Conservation (phyloP, 2,888 invertebrate genomes). For the Patella depressa region DNA sequence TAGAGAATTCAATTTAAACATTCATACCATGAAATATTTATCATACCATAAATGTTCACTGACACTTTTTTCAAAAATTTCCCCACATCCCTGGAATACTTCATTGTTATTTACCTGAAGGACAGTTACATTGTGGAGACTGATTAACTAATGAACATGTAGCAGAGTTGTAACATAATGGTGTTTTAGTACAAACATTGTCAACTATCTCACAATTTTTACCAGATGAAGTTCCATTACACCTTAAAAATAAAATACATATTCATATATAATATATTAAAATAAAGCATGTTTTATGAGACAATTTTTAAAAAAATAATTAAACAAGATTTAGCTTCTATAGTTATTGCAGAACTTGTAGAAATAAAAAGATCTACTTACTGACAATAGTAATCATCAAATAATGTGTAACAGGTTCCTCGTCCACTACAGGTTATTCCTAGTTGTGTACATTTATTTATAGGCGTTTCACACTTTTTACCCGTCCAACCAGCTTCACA, state of each 20-base stretch:
- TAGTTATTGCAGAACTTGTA: no score
- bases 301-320: no score
- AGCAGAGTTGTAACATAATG: conserved; percentile 12
- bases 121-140: conserved; percentile 13
- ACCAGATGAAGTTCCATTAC: neutral
- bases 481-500: conserved; percentile 41
- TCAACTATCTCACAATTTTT: neutral
- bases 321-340: no score
- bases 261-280: no score
- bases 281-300: no score
- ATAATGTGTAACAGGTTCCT: conserved; percentile 28
- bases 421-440: conserved; percentile 24
- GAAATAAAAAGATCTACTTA: conserved; percentile 1
- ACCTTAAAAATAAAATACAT: no score
- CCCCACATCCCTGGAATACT: no score
- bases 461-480: conserved; percentile 27
- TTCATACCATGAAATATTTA: no score
- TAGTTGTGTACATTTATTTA: conserved; percentile 24
- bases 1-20: no score
- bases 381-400: conserved; percentile 36
- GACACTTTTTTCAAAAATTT: no score
- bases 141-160: conserved; percentile 10
- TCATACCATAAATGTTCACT: no score
- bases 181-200: neutral
- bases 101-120: conserved; percentile 12